These are phyloP conservation scores for Cataglyphis albicans DNA, from an alignment of 2,888 invertebrate species.

Conservation along the genomic window DNA sequence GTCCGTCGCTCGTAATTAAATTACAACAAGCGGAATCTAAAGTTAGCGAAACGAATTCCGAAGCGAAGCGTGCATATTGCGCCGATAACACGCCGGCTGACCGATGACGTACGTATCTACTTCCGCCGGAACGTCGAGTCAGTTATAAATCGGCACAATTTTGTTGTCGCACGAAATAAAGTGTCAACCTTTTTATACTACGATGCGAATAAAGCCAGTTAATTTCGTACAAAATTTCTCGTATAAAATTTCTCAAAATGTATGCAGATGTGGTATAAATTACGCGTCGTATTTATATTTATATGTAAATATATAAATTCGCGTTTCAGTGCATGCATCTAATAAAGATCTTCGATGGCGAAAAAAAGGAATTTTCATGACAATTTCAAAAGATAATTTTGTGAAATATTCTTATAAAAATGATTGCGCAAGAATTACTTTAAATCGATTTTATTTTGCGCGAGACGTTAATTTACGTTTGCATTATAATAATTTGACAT, in stretches of 20 bases:
- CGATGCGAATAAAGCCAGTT: not conserved
- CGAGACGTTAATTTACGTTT: not conserved
- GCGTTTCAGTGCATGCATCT: not conserved
- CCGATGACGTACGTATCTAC: slow-evolving; percentile 53
- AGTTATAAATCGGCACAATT: slow-evolving; percentile 44
- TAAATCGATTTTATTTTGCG: not conserved
- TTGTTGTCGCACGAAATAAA: slow-evolving; percentile 23
- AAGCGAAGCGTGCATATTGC: slow-evolving; percentile 45
- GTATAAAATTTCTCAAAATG: not conserved
- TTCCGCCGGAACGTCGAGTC: slow-evolving; percentile 27
- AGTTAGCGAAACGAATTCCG: slow-evolving; percentile 55
- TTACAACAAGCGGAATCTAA: slow-evolving; percentile 51
- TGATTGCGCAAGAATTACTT: not conserved
- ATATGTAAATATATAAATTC: slow-evolving; percentile 1
- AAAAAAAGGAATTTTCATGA: not conserved
- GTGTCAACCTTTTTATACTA: slow-evolving; percentile 1
- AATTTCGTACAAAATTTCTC: slow-evolving; percentile 7
- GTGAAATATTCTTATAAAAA: not conserved
- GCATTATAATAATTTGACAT: not conserved
- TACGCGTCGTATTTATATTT: not conserved
- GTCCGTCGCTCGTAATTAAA: slow-evolving; percentile 52
- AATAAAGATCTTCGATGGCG: not conserved
- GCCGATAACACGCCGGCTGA: slow-evolving; percentile 50
- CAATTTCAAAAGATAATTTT: not conserved
- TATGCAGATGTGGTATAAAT: not conserved